A percentile compares a stretch with the other conserved stretches of the same genome.
Evolutionary conservation across 2,888 invertebrate genomes (phyloP).

Genomic region (Amiota minor): DNA sequence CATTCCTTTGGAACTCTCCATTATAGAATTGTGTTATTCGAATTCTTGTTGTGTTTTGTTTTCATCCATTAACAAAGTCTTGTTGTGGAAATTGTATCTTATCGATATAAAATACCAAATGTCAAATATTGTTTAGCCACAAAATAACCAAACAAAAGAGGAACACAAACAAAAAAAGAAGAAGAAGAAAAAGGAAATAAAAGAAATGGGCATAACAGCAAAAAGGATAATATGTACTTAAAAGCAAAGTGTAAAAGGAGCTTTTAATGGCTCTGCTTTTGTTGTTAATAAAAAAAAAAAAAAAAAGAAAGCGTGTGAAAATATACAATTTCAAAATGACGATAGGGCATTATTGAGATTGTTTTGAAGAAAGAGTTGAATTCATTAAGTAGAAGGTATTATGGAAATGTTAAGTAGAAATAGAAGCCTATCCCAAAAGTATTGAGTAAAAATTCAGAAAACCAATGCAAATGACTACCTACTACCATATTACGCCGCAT

Average conservation of each 20-base stretch:
- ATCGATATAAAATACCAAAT: conserved; percentile 47
- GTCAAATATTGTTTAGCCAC: conserved; percentile 59
- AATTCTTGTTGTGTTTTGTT: too few relatives aligned
- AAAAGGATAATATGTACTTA: not conserved
- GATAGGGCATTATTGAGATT: too few relatives aligned
- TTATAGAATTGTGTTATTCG: not conserved
- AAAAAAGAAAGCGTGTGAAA: too few relatives aligned
- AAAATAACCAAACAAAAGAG: not conserved
- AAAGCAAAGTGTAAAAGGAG: conserved; percentile 56
- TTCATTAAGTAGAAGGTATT: too few relatives aligned
- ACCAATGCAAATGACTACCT: too few relatives aligned
- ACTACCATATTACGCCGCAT: too few relatives aligned
- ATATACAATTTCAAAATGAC: too few relatives aligned
- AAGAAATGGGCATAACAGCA: not conserved
- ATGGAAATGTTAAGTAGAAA: too few relatives aligned
- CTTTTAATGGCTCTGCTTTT: conserved; percentile 54
- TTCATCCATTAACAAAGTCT: conserved; percentile 21
- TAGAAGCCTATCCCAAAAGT: too few relatives aligned
- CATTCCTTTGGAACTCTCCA: not conserved
- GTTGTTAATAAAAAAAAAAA: too few relatives aligned
- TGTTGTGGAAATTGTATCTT: conserved; percentile 24
- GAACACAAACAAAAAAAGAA: not conserved
- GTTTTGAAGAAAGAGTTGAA: too few relatives aligned
- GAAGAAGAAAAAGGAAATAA: not conserved
- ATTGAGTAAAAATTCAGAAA: too few relatives aligned